Percentiles rank a stretch among this genome's conserved stretches.
phyloP scores from a whole-genome alignment of 1,140 invertebrate genomes.

The Aporrectodea caliginosa region DNA sequence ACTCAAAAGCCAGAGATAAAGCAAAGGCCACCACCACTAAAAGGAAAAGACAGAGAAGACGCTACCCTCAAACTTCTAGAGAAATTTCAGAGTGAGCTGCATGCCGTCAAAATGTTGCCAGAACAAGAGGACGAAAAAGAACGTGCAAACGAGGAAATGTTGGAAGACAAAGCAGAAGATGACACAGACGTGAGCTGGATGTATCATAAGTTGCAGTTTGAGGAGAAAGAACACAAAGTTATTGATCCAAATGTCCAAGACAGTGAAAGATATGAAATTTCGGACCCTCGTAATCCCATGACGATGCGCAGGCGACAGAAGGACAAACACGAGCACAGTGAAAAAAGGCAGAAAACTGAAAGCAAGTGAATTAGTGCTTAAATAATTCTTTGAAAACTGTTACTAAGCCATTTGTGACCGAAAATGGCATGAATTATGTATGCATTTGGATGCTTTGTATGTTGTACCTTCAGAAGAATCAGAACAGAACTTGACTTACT shows the following conservation, averaged over 20 bases:
- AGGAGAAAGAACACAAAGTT: slow-evolving; percentile 70
- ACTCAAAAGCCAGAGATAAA: slow-evolving; percentile 52
- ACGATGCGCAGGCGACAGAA: slow-evolving; percentile 79
- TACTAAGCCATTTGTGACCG: too few species aligned
- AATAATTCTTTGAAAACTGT: too few species aligned
- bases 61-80: slow-evolving; percentile 71
- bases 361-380: too few species aligned
- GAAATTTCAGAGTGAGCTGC: slow-evolving; percentile 77
- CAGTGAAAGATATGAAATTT: slow-evolving; percentile 94
- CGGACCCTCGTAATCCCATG: slow-evolving; percentile 89
- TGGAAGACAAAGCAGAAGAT: slow-evolving; percentile 44
- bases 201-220: slow-evolving; percentile 73
- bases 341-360: background rate
- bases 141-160: slow-evolving; percentile 36
- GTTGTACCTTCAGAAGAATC: too few species aligned
- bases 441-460: too few species aligned
- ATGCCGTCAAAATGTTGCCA: slow-evolving; percentile 58
- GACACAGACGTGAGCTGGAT: slow-evolving; percentile 61
- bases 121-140: slow-evolving; percentile 45
- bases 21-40: slow-evolving; percentile 63
- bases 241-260: slow-evolving; percentile 82
- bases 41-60: slow-evolving; percentile 55
- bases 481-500: too few species aligned
- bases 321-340: background rate
- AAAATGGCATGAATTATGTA: too few species aligned